Conservation (phyloP, 2,113 vertebrate species). For the Atractosteus spatula region DNA sequence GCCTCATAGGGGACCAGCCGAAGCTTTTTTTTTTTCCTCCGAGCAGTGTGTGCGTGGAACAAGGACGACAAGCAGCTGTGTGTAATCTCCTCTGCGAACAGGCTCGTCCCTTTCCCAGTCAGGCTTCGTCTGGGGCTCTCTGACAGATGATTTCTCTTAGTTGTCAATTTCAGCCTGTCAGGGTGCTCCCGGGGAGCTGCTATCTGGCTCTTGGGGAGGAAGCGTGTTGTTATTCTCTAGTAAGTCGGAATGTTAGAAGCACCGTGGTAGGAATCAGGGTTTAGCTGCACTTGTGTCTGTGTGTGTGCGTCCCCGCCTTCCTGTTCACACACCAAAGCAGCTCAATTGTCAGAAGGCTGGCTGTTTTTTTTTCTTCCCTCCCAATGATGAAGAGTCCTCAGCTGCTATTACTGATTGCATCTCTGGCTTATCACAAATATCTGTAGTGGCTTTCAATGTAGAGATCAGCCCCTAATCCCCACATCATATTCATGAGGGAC, state of each 20-base stretch:
- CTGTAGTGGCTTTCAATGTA: conserved; percentile 23
- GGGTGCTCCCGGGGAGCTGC: background rate
- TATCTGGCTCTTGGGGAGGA: conserved; percentile 24
- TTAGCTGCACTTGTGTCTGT: conserved; percentile 22
- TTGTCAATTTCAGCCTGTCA: conserved; percentile 38
- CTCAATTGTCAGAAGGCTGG: conserved; percentile 10
- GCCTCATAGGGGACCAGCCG: background rate
- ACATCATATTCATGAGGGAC: conserved; percentile 4
- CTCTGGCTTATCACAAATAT: conserved; percentile 14
- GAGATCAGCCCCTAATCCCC: conserved; percentile 30
- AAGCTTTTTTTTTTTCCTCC: background rate
- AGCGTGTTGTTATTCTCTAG: background rate
- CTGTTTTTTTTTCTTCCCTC: conserved; percentile 5
- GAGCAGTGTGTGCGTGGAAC: background rate
- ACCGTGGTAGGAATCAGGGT: conserved; percentile 21
- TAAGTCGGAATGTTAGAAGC: conserved; percentile 27
- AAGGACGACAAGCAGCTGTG: background rate
- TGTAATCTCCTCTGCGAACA: conserved; percentile 9
- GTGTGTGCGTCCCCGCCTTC: conserved; percentile 22
- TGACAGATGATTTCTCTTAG: conserved; percentile 43
- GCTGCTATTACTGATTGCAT: conserved; percentile 33
- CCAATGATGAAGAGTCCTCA: conserved; percentile 38
- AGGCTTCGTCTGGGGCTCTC: conserved; percentile 26
- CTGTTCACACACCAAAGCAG: conserved; percentile 12
- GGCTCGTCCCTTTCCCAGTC: background rate